Evolutionary conservation across 2,888 invertebrate species (phyloP).

Genomic region (Conchocele bisecta): DNA sequence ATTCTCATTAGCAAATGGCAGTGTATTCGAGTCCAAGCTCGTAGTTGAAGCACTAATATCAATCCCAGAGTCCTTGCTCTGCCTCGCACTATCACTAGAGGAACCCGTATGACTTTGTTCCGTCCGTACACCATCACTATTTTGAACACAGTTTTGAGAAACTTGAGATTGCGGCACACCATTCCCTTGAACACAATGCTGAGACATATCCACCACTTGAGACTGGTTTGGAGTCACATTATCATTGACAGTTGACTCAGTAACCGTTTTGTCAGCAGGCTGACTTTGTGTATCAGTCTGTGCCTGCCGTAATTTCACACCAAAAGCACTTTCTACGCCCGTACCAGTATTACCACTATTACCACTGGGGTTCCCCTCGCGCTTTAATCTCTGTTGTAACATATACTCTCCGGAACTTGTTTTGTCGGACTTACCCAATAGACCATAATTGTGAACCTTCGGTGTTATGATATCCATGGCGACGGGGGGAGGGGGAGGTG

Average conservation of each 20-base stretch:
- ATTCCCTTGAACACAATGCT: constrained; percentile 36
- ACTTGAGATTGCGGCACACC: constrained; percentile 11
- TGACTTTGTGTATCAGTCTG: constrained; percentile 46
- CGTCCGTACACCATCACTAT: background rate
- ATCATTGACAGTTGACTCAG: too few relatives aligned
- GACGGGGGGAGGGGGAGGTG: constrained; percentile 78
- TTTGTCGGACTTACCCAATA: constrained; percentile 69
- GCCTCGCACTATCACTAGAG: constrained; percentile 30
- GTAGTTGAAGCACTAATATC: constrained; percentile 84
- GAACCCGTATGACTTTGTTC: constrained; percentile 33
- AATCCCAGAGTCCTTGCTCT: constrained; percentile 60
- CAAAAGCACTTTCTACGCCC: constrained; percentile 56
- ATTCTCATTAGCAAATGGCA: constrained; percentile 98
- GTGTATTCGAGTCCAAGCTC: constrained; percentile 94
- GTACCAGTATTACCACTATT: constrained; percentile 39
- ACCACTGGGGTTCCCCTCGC: constrained; percentile 51
- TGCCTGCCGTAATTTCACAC: constrained; percentile 59
- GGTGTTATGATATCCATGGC: constrained; percentile 80
- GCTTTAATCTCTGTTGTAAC: constrained; percentile 61
- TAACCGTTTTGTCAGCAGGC: constrained; percentile 32
- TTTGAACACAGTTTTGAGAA: constrained; percentile 60
- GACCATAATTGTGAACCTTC: constrained; percentile 78
- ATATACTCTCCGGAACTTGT: constrained; percentile 60
- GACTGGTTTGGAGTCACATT: constrained; percentile 36
- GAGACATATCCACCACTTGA: constrained; percentile 23